Evolutionary conservation across 2,888 invertebrate species (phyloP), one percentile per base, ranked within the genome.

Genomic region (Caradrina kadenii): DNA sequence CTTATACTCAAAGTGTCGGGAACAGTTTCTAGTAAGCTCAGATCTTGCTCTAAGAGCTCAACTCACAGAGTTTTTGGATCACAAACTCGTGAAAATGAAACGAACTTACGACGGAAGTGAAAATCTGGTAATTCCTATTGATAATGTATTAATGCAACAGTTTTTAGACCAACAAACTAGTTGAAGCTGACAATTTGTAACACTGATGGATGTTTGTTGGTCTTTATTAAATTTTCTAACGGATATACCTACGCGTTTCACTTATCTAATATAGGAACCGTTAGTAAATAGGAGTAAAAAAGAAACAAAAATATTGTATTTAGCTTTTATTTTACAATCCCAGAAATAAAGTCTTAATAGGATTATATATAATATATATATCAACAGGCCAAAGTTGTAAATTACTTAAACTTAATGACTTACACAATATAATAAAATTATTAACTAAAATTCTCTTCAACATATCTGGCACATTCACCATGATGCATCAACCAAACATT

Each of bases 41-140:
- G 99, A 99, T 92, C 96, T 98, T 65, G 99, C 99, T 0, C 93
- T 99, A 70, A 97, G 99, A 80, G 98, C 99, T 7, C 99, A 99
- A 87, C 96, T 99, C 3, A 99, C 98, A 0, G 99, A 99, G 94
- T 99, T 99, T 93, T 95, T 98, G 60, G 99, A 99, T 93, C 99
- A 99, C 92, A 98, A 99, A 91, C 96, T 99, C 84, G 97, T 99
- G 6, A 98, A 97, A 91, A 97, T 97, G 67, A 98, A 97, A 88
- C 96, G 98, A 86, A 97, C 97, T 19, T 94, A 96, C 39, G 99
- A 99, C 90, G 99, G 98, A 45, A 97, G 97, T 62, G 99, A 99
- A 90, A 97, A 97, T 88, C 94, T 99, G 45, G 89, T 96, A 26
- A 98, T 99, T 90, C 98, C 99, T 0, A 96, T 99, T 31, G 97